Percentiles rank a stretch among this genome's conserved stretches.
phyloP scores from a whole-genome alignment of 2,113 vertebrate genomes.

The Odontesthes bonariensis region DNA sequence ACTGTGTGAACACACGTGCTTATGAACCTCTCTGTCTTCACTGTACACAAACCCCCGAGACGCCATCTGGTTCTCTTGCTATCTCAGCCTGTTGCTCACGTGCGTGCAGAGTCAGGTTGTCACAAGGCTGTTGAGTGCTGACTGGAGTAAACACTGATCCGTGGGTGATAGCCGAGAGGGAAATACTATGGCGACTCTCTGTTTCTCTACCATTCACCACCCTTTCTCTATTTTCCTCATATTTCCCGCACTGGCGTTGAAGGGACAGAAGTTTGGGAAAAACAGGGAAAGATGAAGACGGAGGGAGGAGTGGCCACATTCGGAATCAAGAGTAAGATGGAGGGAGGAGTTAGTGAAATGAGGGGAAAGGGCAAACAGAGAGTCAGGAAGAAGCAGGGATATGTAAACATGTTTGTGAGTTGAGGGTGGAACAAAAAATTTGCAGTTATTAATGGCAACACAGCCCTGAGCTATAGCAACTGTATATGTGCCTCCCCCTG shows the following conservation, averaged over 20 bases:
- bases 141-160: not conserved
- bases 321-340: slow-evolving; percentile 23
- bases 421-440: slow-evolving; percentile 5
- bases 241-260: not conserved
- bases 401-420: slow-evolving; percentile 70
- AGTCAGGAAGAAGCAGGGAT: not conserved
- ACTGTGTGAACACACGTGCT: too few relatives aligned
- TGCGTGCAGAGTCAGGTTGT: slow-evolving; percentile 16
- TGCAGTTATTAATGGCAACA: slow-evolving; percentile 18
- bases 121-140: slow-evolving; percentile 27
- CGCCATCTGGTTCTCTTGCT: slow-evolving; percentile 58
- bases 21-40: not conserved
- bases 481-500: not conserved
- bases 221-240: not conserved
- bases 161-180: rapidly evolving
- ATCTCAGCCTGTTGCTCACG: not conserved
- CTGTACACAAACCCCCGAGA: slow-evolving; percentile 11
- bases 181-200: not conserved
- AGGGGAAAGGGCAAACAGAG: slow-evolving; percentile 28
- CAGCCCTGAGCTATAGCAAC: not conserved
- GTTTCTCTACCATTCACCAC: not conserved
- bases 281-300: not conserved
- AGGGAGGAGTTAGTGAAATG: slow-evolving; percentile 17
- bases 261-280: not conserved
- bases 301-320: not conserved